Conservation (phyloP, 2,113 vertebrate species). For the Menidia beryllina region DNA sequence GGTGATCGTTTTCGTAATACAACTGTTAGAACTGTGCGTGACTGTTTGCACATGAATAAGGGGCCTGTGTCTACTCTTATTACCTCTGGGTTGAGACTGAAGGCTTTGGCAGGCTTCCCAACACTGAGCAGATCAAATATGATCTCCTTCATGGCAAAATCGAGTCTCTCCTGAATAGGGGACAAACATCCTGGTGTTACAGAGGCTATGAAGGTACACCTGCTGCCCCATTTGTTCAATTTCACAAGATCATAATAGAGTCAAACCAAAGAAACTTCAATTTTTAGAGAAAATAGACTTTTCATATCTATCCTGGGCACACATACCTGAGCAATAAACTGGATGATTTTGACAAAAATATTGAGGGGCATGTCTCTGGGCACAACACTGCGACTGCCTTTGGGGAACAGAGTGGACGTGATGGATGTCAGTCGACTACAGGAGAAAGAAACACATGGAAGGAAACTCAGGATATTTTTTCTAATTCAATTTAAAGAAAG, state of each 20-base stretch:
- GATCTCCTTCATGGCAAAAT: constrained; percentile 99
- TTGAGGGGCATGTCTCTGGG: constrained; percentile 99
- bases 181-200: constrained; percentile 33
- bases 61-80: constrained; percentile 17
- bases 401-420: constrained; percentile 97
- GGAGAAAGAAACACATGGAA: constrained; percentile 12
- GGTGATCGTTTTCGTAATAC: constrained; percentile 23
- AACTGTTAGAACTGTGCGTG: constrained; percentile 12
- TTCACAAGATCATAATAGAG: too few species aligned
- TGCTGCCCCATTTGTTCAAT: not conserved
- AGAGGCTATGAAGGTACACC: not conserved
- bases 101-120: constrained; percentile 97
- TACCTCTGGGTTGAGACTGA: constrained; percentile 99
- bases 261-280: too few species aligned
- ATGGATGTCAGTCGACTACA: constrained; percentile 95
- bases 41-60: constrained; percentile 1
- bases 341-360: constrained; percentile 99
- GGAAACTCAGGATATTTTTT: not conserved
- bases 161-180: constrained; percentile 90
- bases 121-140: constrained; percentile 98
- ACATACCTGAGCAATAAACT: constrained; percentile 97
- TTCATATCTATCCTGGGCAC: not conserved
- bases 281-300: too few species aligned
- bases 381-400: constrained; percentile 96
- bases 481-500: not conserved